A percentile compares a stretch with the other conserved stretches of the same genome.
These are phyloP conservation scores for Drosophila imparisetae DNA, from an alignment of 2,888 invertebrate genomes.

Conservation along the genomic window DNA sequence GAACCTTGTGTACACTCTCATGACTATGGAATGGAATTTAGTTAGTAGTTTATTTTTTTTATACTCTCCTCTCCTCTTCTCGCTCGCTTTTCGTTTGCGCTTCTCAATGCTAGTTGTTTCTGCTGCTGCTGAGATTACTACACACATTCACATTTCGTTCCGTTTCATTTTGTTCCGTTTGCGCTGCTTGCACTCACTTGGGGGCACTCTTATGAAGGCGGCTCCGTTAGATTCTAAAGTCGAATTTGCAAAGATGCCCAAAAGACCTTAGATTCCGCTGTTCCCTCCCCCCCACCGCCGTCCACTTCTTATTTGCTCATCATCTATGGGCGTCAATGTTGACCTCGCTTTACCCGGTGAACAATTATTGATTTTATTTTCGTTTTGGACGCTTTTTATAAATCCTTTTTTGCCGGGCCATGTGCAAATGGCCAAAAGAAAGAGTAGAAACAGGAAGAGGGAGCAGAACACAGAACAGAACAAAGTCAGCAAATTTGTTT, in stretches of 20 bases:
- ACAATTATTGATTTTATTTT: slow-evolving; percentile 62
- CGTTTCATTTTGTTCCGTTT: slow-evolving; percentile 6
- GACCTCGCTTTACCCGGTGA: slow-evolving; percentile 68
- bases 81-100: slow-evolving; percentile 40
- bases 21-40: slow-evolving; percentile 82
- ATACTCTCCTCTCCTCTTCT: slow-evolving; percentile 38
- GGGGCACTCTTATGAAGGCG: slow-evolving; percentile 19
- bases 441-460: not conserved
- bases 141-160: slow-evolving; percentile 41
- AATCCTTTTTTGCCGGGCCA: slow-evolving; percentile 69
- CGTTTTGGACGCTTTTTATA: slow-evolving; percentile 47
- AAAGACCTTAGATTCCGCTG: slow-evolving; percentile 17
- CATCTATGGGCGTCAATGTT: slow-evolving; percentile 61
- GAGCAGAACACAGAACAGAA: slow-evolving; percentile 9
- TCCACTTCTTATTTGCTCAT: slow-evolving; percentile 31
- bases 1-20: slow-evolving; percentile 81
- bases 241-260: slow-evolving; percentile 26
- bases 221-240: slow-evolving; percentile 13
- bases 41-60: slow-evolving; percentile 58
- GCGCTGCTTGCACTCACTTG: slow-evolving; percentile 6
- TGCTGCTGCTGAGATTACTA: slow-evolving; percentile 41
- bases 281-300: too few species aligned
- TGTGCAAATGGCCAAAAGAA: slow-evolving; percentile 49
- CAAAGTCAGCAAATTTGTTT: slow-evolving; percentile 31
- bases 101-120: slow-evolving; percentile 49